A percentile compares a stretch with the other conserved stretches of the same genome.
Evolutionary conservation across 2,797 vertebrate species (phyloP).

Genomic region (Chelonia mydas): DNA sequence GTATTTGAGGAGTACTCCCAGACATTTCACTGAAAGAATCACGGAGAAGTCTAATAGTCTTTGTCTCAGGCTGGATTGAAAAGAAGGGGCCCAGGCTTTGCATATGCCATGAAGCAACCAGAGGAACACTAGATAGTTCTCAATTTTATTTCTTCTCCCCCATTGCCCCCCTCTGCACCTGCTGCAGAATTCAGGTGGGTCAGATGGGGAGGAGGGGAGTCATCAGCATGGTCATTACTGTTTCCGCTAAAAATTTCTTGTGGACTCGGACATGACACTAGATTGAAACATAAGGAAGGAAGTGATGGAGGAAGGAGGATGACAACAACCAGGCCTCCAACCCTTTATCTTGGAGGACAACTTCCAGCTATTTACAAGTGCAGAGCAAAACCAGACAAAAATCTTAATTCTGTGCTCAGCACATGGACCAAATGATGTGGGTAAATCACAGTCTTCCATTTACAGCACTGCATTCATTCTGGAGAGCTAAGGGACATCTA

Average conservation of each 20-base stretch:
- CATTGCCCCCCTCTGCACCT: neutral
- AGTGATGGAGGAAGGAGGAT: neutral
- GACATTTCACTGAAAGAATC: slow-evolving; percentile 44
- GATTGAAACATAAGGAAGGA: slow-evolving; percentile 7
- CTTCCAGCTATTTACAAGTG: accelerated
- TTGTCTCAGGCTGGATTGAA: slow-evolving; percentile 43
- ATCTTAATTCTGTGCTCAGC: slow-evolving; percentile 46
- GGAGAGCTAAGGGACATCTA: slow-evolving; percentile 22
- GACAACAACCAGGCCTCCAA: slow-evolving; percentile 1
- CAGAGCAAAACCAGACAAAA: neutral
- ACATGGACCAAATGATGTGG: neutral
- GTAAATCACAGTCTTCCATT: slow-evolving; percentile 56
- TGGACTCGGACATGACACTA: neutral
- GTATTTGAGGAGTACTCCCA: slow-evolving; percentile 5
- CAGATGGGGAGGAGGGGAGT: neutral
- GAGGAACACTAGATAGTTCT: slow-evolving; percentile 16
- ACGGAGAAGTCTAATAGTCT: slow-evolving; percentile 58
- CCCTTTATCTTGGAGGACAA: slow-evolving; percentile 27
- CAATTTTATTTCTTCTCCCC: neutral
- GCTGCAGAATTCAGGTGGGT: neutral
- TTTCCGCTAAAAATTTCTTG: slow-evolving; percentile 38
- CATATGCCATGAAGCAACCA: slow-evolving; percentile 38
- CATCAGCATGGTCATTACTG: slow-evolving; percentile 27
- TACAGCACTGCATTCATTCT: slow-evolving; percentile 56
- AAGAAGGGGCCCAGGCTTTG: slow-evolving; percentile 52